phyloP scores from a whole-genome alignment of 2,113 vertebrate species.

The Poecilia latipinna region DNA sequence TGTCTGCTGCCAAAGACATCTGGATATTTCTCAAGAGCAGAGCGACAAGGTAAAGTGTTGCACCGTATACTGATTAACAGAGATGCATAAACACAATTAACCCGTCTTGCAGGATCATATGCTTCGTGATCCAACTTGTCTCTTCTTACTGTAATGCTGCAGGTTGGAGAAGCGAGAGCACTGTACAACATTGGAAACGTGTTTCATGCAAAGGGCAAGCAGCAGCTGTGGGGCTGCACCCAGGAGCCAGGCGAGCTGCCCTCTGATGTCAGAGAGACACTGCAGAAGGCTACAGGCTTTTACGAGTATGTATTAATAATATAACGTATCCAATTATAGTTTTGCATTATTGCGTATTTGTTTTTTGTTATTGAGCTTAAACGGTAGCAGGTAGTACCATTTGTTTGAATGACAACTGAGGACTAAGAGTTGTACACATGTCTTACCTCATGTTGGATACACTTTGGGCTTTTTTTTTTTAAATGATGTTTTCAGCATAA shows the following conservation, averaged over 20 bases:
- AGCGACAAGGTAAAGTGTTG: slow-evolving; percentile 89
- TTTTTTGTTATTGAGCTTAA: neutral
- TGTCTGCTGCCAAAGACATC: slow-evolving; percentile 93
- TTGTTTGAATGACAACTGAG: neutral
- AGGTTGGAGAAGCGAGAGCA: slow-evolving; percentile 95
- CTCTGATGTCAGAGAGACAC: slow-evolving; percentile 85
- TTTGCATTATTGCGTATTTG: no score
- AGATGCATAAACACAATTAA: neutral
- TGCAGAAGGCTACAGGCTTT: slow-evolving; percentile 90
- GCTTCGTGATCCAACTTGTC: neutral
- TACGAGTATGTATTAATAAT: slow-evolving; percentile 88
- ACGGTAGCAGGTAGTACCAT: neutral
- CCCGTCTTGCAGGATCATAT: neutral
- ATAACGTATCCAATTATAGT: neutral
- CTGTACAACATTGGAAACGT: slow-evolving; percentile 97
- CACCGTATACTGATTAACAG: neutral
- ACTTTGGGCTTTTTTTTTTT: no score
- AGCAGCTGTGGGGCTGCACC: slow-evolving; percentile 86
- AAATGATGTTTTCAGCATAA: no score
- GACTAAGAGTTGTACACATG: no score
- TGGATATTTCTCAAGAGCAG: slow-evolving; percentile 96
- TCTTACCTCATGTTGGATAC: no score
- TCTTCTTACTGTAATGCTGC: neutral
- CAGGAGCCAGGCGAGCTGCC: slow-evolving; percentile 90
- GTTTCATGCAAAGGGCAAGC: slow-evolving; percentile 96